Evolutionary conservation across 2,888 invertebrate genomes (phyloP).

Genomic region (Agrotis clavis): DNA sequence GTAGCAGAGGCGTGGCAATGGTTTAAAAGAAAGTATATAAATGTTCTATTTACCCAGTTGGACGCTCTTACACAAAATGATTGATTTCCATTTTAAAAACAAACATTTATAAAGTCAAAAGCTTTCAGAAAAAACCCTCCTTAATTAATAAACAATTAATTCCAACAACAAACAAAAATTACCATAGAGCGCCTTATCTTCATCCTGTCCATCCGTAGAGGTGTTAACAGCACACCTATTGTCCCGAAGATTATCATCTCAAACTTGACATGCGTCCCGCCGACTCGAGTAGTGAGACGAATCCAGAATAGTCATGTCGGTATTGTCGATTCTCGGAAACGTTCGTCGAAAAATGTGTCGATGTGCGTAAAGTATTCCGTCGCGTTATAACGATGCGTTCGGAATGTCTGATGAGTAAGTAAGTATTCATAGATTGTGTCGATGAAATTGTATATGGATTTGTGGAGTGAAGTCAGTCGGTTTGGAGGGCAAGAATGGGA

Average conservation of each 20-base stretch:
- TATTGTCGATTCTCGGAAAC: constrained; percentile 66
- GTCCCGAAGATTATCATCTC: constrained; percentile 68
- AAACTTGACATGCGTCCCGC: constrained; percentile 76
- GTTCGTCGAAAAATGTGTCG: constrained; percentile 79
- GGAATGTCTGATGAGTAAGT: constrained; percentile 71
- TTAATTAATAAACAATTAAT: constrained; percentile 53
- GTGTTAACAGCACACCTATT: constrained; percentile 70
- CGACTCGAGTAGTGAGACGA: constrained; percentile 74
- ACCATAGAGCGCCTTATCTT: constrained; percentile 47
- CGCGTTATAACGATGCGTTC: constrained; percentile 63
- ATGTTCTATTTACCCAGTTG: no score
- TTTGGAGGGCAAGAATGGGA: constrained; percentile 33
- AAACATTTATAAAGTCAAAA: neutral
- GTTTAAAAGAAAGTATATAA: no score
- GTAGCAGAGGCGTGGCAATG: neutral
- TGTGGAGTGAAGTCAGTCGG: constrained; percentile 42
- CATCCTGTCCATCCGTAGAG: constrained; percentile 47
- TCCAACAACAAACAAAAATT: constrained; percentile 49
- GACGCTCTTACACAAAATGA: no score
- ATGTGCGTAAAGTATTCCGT: constrained; percentile 79
- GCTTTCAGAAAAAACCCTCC: neutral
- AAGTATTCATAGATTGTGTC: constrained; percentile 47
- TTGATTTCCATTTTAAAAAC: no score
- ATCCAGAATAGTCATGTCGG: constrained; percentile 79
- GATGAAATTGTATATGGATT: constrained; percentile 45